Base-by-base conservation (phyloP, 2,888 invertebrate species). In the Cyaniris semiargus region DNA sequence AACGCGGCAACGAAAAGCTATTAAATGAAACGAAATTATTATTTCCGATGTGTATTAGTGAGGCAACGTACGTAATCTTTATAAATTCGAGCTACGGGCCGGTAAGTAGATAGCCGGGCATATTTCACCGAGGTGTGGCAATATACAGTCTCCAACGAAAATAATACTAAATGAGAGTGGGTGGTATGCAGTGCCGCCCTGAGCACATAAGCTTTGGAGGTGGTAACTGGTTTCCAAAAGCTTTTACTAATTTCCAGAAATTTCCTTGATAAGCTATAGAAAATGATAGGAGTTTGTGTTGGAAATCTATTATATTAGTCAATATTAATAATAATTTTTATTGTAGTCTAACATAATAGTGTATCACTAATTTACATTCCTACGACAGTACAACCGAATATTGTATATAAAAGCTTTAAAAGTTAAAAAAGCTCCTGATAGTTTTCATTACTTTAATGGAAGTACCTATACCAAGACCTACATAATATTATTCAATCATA, bases 121-220 rank as follows among this genome's bases (percentile, higher is more conserved):
- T 90, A 90, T 89, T 86, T 89, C 88, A 88, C 87, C 78, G 82
- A 82, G 84, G 81, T 90, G 90, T 84, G 87, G 90, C 89, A 90
- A 90, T 85, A 80, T 34, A 38, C 83, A 78, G 83, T 86, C 88
- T 85, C 86, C 87, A 87, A 89, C 90, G 81, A 81, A 90, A 90
- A 90, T 90, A 90, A 88, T 90, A 88, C 85, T 81, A 83, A 83
- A 83, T 80, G 80, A 79, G 87, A 83, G 91, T 91, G 89, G 89
- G 91, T 85, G 89, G 85, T 86, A 88, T 91, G 91, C 90, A 91
- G 90, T 91, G 85, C 83, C 83, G 27, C 70, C 79, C n/a, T 44
- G 75, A 76, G 80, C 58, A 10, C 13, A 13, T 48, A 75, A 78
- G 66, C 78, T 44, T 70, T 76, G 77, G 82, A 85, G 77, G 78